Base-by-base conservation (phyloP, 1,140 invertebrate genomes). In the Melipona quadrifasciata region DNA sequence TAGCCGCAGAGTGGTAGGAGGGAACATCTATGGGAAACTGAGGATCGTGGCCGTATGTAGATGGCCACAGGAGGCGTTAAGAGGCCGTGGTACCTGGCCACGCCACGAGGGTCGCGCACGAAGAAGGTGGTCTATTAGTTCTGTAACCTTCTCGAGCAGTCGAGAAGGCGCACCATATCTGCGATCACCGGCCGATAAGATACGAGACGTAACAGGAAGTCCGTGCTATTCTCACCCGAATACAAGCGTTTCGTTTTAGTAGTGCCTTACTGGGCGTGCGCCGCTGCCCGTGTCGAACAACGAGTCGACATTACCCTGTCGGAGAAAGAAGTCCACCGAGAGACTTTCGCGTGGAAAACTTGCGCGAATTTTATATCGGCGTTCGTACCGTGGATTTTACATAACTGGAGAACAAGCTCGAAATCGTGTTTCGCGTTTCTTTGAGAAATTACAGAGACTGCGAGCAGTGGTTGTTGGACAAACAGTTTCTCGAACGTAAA, bases 111-210 rank as follows among this genome's bases (percentile, higher is more conserved):
- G 68, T 90, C 89, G 89, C 82, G 82, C 89, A 90, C 89, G 89
- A 91, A 91, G 89, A 89, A 88, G 91, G 91, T 89, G 88, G 91
- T 92, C 91, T 92, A 92, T 92, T 92, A 92, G 91, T 90, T 92
- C 90, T 92, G 82, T 86, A 79, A 82, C 87, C 85, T 91, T 82
- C 89, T 78, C 67, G 72, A 75, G 72, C 85, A 81, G 77, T 81
- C 78, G 84, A 73, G 86, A 72, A 89, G 90, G 87, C 87, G 72
- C 87, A 82, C 87, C 89, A 88, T 91, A 92, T 92, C 91, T 92
- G 81, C 84, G 91, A 92, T 92, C 91, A 77, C 89, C 87, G 84
- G 17, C 67, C 91, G 92, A 92, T 92, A 92, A 92, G 86, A 91
- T 92, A 87, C 90, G 86, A 87, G 71, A 89, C 79, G 82, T 89